A percentile compares a stretch with the other conserved stretches of the same genome.
phyloP scores from a whole-genome alignment of 2,113 vertebrate genomes.

The Odobenus rosmarus region DNA sequence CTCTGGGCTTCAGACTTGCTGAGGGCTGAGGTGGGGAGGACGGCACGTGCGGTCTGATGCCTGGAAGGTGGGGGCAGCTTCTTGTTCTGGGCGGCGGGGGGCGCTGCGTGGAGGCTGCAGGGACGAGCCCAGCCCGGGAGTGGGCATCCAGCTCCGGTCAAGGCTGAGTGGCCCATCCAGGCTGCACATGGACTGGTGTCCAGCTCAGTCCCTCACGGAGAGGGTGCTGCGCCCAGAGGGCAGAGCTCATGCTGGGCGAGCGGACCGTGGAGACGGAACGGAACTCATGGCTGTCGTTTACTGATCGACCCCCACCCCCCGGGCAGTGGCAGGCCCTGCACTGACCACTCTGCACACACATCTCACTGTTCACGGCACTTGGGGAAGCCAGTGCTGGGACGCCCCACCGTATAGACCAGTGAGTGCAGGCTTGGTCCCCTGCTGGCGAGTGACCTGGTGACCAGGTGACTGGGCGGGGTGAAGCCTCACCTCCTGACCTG shows the following conservation, averaged over 20 bases:
- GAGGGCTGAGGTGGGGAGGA: not conserved
- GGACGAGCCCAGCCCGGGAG: not conserved
- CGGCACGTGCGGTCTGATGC: not conserved
- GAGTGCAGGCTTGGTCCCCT: not conserved
- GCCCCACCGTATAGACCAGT: not conserved
- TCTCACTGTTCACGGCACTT: not conserved
- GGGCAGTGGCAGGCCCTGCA: rapidly evolving
- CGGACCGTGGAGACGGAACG: not conserved
- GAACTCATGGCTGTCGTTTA: rapidly evolving
- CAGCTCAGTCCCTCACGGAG: not conserved
- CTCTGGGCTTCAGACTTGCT: not conserved
- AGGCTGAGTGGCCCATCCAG: not conserved
- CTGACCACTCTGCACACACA: not conserved
- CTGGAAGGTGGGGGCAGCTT: not conserved
- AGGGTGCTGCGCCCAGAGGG: not conserved
- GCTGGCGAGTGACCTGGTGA: rapidly evolving
- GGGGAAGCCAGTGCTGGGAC: too few species aligned
- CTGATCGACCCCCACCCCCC: rapidly evolving
- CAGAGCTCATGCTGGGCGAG: not conserved
- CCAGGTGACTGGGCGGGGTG: not conserved
- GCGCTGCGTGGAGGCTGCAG: not conserved
- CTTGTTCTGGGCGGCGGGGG: not conserved
- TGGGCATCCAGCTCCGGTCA: not conserved
- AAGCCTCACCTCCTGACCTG: not conserved
- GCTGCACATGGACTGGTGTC: not conserved